Evolutionary conservation across 2,888 invertebrate genomes (phyloP).

Genomic region (Piscicola geometra): DNA sequence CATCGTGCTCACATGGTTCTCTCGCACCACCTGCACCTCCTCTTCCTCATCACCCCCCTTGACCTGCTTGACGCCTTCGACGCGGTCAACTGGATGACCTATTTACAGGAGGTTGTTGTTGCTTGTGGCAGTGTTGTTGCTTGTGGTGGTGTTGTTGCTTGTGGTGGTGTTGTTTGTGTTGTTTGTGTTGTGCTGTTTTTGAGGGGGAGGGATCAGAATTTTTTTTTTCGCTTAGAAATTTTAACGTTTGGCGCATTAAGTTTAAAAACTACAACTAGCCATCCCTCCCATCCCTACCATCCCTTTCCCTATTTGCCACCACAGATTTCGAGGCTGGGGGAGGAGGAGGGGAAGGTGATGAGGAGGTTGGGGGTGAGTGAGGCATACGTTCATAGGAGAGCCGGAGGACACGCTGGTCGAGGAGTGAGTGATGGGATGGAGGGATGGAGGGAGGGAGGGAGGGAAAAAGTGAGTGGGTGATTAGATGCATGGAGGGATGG

Average conservation of each 20-base stretch:
- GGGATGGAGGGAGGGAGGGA: too few relatives aligned
- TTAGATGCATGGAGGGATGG: neutral
- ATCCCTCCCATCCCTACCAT: too few relatives aligned
- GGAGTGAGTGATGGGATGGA: neutral
- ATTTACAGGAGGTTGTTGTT: slow-evolving; percentile 55
- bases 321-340: too few relatives aligned
- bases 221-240: too few relatives aligned
- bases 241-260: too few relatives aligned
- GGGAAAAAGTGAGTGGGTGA: neutral
- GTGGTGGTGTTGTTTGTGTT: neutral
- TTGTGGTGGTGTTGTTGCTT: neutral
- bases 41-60: slow-evolving; percentile 80
- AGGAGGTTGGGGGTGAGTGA: neutral
- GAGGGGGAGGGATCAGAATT: neutral
- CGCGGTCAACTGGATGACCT: slow-evolving; percentile 50
- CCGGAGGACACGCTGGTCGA: neutral
- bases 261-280: slow-evolving; percentile 1
- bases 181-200: neutral
- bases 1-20: slow-evolving; percentile 75
- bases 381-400: neutral
- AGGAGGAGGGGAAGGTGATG: slow-evolving; percentile 1
- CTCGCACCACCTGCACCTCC: slow-evolving; percentile 74
- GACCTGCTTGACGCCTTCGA: slow-evolving; percentile 58
- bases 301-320: too few relatives aligned
- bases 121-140: neutral